Conservation (phyloP, 2,113 vertebrate species). For the Oxygymnocypris stewartii region DNA sequence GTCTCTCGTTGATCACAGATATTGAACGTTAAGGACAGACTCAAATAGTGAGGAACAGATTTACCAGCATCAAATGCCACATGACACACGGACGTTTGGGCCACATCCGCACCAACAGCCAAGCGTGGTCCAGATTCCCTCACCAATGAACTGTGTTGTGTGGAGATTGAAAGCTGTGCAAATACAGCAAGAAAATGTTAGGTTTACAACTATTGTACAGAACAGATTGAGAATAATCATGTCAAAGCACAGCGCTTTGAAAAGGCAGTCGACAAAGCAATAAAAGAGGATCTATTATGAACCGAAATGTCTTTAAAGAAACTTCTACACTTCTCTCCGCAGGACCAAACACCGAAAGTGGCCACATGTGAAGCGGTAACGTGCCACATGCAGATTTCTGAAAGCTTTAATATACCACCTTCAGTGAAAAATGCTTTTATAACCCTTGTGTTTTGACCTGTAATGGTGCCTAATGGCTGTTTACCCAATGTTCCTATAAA, state of each 20-base stretch:
- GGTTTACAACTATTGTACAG: neutral
- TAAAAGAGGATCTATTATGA: neutral
- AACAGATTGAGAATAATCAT: constrained; percentile 13
- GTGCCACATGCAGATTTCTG: neutral
- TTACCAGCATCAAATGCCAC: neutral
- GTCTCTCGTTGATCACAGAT: constrained; percentile 74
- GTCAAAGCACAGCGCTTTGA: neutral
- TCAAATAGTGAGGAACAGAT: neutral
- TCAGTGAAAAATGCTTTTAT: constrained; percentile 11
- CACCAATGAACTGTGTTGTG: neutral
- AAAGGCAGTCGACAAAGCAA: neutral
- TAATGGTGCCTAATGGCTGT: constrained; percentile 42
- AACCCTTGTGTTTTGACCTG: constrained; percentile 14
- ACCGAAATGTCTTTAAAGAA: neutral
- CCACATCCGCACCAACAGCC: neutral
- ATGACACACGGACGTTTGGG: neutral
- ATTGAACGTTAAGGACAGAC: constrained; percentile 57
- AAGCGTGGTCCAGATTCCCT: neutral
- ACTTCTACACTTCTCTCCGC: neutral
- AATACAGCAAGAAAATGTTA: neutral
- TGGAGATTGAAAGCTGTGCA: neutral
- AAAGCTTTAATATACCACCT: neutral
- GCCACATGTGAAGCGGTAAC: neutral
- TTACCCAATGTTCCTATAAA: constrained; percentile 47
- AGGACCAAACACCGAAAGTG: neutral